Percentiles rank a stretch among this genome's conserved stretches.
These are phyloP conservation scores for Seira musarum DNA, from an alignment of 2,888 invertebrate genomes.

Conservation along the genomic window DNA sequence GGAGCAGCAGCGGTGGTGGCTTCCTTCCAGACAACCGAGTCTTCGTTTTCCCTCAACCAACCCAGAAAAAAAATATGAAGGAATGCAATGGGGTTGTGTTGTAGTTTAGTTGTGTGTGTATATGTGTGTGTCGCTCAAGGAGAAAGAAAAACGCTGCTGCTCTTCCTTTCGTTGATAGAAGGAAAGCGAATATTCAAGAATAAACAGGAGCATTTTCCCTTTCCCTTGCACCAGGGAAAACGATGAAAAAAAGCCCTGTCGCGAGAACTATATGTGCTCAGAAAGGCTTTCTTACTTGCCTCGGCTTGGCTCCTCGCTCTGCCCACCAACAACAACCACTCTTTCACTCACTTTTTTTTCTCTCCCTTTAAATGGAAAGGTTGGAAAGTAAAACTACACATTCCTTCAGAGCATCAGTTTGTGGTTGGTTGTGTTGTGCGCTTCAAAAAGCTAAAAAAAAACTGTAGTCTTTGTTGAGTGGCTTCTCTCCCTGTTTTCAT, in stretches of 20 bases:
- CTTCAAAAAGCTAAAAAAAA: too few species aligned
- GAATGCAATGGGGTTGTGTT: conserved; percentile 33
- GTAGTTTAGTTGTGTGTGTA: too few species aligned
- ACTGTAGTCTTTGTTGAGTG: conserved; percentile 16
- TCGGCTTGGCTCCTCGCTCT: too few species aligned
- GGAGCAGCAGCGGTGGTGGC: conserved; percentile 10
- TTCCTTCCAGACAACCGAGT: conserved; percentile 27
- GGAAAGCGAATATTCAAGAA: conserved; percentile 29
- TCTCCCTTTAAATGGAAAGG: conserved; percentile 30
- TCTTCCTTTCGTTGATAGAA: too few species aligned
- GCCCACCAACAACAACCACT: too few species aligned
- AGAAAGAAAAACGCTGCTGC: background rate
- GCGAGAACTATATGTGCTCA: background rate
- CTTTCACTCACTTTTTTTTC: background rate
- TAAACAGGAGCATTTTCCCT: conserved; percentile 20
- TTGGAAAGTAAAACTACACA: conserved; percentile 36
- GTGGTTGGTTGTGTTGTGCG: conserved; percentile 53
- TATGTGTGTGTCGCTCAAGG: background rate
- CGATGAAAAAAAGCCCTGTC: conserved; percentile 4
- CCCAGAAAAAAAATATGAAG: background rate
- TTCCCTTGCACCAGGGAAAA: background rate
- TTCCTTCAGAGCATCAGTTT: conserved; percentile 48
- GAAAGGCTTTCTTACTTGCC: background rate
- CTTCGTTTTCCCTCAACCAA: background rate
- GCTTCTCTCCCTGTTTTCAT: conserved; percentile 14